A percentile compares a stretch with the other conserved stretches of the same genome.
Conservation (phyloP, 1,140 invertebrate species). For the Hycleus cichorii region DNA sequence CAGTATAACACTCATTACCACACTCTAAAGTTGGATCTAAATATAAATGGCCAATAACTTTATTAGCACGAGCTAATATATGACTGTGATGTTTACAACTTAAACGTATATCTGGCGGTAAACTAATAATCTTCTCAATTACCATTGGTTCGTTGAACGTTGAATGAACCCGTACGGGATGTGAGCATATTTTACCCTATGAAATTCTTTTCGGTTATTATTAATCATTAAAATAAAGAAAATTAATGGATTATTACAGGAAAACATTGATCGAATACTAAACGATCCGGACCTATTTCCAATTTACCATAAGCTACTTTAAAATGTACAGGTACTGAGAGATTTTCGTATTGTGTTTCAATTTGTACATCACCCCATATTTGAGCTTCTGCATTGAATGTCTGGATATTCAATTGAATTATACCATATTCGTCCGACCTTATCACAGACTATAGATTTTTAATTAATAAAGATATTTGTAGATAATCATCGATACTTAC, state of each 20-base stretch:
- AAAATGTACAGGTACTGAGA: slow-evolving; percentile 56
- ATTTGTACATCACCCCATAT: slow-evolving; percentile 64
- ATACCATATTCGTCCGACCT: slow-evolving; percentile 63
- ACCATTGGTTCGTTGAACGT: slow-evolving; percentile 66
- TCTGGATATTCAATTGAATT: slow-evolving; percentile 63
- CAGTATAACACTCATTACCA: slow-evolving; percentile 68
- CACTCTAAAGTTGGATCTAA: slow-evolving; percentile 65
- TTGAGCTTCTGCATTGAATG: slow-evolving; percentile 60
- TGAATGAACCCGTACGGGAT: slow-evolving; percentile 64
- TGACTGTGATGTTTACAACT: slow-evolving; percentile 37
- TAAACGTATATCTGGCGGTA: slow-evolving; percentile 46
- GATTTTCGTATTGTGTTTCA: slow-evolving; percentile 64
- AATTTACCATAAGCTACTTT: slow-evolving; percentile 53
- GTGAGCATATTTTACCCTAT: slow-evolving; percentile 69
- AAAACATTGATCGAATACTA: slow-evolving; percentile 74
- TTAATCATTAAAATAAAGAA: not conserved
- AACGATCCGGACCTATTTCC: slow-evolving; percentile 52
- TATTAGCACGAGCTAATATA: slow-evolving; percentile 46
- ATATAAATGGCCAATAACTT: slow-evolving; percentile 37
- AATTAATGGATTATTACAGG: slow-evolving; percentile 51
- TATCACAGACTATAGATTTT: slow-evolving; percentile 31
- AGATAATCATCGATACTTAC: slow-evolving; percentile 28
- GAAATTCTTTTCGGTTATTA: slow-evolving; percentile 26
- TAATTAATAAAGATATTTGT: not conserved
- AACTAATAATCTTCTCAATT: slow-evolving; percentile 44